Base-by-base conservation (phyloP, 1,140 invertebrate species). In the Plectrocnemia conspersa region DNA sequence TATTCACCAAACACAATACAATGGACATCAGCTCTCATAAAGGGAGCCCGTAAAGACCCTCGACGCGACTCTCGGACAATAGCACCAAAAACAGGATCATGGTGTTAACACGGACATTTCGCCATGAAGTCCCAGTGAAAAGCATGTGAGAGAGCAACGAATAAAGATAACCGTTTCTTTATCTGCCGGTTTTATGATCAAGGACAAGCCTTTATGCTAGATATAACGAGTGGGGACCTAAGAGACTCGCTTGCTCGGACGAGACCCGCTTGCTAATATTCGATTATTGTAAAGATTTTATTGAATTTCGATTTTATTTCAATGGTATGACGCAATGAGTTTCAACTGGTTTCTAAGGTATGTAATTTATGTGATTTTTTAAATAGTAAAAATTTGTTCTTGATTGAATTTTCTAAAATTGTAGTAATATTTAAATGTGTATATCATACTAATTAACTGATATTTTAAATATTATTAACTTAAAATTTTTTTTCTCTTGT, bases 81-180 rank as follows among this genome's bases (percentile, higher is more conserved):
- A 27, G 25, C 13, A 15, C 44, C 11, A 6, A 23, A 47, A 47
- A 9, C 44, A 19, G 25, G 44, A 23, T 45, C 42, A 38, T 38
- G 35, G 35, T 38, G 35, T 38, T 38, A 38, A 38, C 35, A 38
- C 35, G 15, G 23, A 27, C 18, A 27, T 23, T 27, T 47, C 44
- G 3, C 13, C 15, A 25, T n/a, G 13, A 27, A 47, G n/a, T n/a
- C 25, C n/a, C 19, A 21, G 16, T 23, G 23, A 47, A 27, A 42
- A 42, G 21, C 16, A n/a, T 7, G 21, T 19, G 21, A 42, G 23
- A 42, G 21, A 7, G 40, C 40, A 13, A 42, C n/a, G n/a, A 42
- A 47, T 47, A 47, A 38, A 38, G 35, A 23, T 27, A 23, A 21
- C 23, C 13, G 23, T 47, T 32, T 47, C 44, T 47, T 47, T 47